phyloP scores from a whole-genome alignment of 2,888 invertebrate species.

The Hypselothyrea guttata region DNA sequence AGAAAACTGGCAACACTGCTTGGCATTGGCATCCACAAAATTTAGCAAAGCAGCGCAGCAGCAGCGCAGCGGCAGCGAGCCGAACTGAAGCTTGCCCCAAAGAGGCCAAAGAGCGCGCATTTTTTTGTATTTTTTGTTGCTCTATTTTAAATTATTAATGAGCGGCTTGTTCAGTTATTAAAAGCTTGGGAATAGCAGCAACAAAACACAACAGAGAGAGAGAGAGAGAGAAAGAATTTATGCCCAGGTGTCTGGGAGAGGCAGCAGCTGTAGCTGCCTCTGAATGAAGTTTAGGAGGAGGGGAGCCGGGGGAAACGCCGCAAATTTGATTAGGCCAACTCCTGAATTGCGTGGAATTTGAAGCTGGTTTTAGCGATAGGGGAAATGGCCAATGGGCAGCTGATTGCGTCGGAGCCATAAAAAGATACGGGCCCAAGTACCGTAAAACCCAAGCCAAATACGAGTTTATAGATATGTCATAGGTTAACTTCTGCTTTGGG shows the following conservation, averaged over 20 bases:
- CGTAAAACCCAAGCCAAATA: constrained; percentile 28
- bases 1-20: too few species aligned
- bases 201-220: constrained; percentile 7
- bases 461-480: constrained; percentile 7
- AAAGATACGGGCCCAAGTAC: constrained; percentile 37
- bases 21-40: constrained; percentile 54
- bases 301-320: constrained; percentile 31
- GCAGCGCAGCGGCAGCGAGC: constrained; percentile 28
- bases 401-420: constrained; percentile 47
- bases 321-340: constrained; percentile 53
- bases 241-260: constrained; percentile 29
- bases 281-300: constrained; percentile 6
- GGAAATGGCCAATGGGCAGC: constrained; percentile 32
- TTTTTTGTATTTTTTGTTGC: constrained; percentile 47
- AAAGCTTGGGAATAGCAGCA: constrained; percentile 72
- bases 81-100: constrained; percentile 16
- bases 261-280: constrained; percentile 6
- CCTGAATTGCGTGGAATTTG: constrained; percentile 12
- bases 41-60: constrained; percentile 51
- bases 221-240: constrained; percentile 30
- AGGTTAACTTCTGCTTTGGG: constrained; percentile 5
- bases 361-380: background rate
- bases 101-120: constrained; percentile 51
- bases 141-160: constrained; percentile 79
- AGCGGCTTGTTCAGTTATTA: constrained; percentile 78